Percentiles rank a stretch among this genome's conserved stretches.
These are phyloP conservation scores for Trachymyrmex septentrionalis DNA, from an alignment of 1,140 invertebrate species.

Conservation along the genomic window DNA sequence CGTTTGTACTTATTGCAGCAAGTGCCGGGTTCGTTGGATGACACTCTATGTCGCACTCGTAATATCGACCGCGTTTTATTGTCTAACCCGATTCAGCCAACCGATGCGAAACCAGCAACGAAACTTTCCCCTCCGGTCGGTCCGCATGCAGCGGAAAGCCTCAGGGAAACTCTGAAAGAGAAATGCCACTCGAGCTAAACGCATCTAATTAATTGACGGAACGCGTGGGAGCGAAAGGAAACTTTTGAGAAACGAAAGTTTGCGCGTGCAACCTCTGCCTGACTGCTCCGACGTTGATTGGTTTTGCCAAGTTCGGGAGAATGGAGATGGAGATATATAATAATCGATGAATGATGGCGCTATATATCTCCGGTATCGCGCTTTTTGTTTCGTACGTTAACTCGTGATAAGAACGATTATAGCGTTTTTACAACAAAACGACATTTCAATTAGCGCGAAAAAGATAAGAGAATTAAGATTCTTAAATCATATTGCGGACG, in stretches of 20 bases:
- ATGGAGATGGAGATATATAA: conserved; percentile 12
- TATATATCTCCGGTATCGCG: background rate
- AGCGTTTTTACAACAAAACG: conserved; percentile 8
- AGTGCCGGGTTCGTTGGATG: conserved; percentile 1
- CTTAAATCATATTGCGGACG: background rate
- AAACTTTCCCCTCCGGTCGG: conserved; percentile 32
- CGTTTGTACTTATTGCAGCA: conserved; percentile 52
- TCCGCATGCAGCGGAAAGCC: conserved; percentile 12
- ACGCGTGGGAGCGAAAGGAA: conserved; percentile 43
- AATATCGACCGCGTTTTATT: conserved; percentile 51
- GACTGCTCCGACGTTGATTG: conserved; percentile 56
- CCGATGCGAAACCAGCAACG: conserved; percentile 16
- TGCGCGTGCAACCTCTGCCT: conserved; percentile 31
- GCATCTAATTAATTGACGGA: conserved; percentile 72
- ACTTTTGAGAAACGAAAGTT: conserved; percentile 62
- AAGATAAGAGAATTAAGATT: background rate
- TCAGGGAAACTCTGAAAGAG: conserved; percentile 45
- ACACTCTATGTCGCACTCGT: conserved; percentile 41
- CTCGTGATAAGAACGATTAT: conserved; percentile 36
- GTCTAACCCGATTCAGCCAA: conserved; percentile 20
- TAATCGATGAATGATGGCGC: conserved; percentile 35
- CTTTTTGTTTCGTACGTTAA: conserved; percentile 40
- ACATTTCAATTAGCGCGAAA: background rate
- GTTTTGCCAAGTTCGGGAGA: conserved; percentile 46
- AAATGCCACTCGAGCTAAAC: conserved; percentile 57